A percentile compares a stretch with the other conserved stretches of the same genome.
These are phyloP conservation scores for Illadopsis cleaveri DNA, from an alignment of 2,113 vertebrate species.

Conservation along the genomic window DNA sequence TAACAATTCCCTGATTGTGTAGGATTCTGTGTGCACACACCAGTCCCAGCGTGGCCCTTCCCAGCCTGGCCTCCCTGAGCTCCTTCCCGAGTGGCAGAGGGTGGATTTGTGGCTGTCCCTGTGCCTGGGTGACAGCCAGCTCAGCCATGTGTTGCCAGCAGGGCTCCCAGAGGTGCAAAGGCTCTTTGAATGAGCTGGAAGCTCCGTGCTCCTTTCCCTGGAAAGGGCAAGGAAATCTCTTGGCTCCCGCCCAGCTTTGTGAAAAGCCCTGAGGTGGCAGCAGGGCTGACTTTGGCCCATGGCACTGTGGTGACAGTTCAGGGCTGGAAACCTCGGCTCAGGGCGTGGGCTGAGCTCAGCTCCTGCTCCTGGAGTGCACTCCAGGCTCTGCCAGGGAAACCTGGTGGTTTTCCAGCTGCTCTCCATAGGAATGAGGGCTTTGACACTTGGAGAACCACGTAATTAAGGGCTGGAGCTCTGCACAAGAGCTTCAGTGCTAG, in stretches of 20 bases:
- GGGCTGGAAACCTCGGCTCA: not conserved
- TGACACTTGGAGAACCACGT: conserved; percentile 5
- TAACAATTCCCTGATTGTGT: rapidly evolving
- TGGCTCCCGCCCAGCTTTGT: conserved; percentile 6
- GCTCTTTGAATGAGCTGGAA: not conserved
- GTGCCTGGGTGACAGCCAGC: not conserved
- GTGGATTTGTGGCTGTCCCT: not conserved
- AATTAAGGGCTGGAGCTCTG: not conserved
- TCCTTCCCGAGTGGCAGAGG: not conserved
- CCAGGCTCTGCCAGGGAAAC: conserved; percentile 16
- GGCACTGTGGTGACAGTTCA: conserved; percentile 1
- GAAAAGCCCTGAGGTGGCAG: not conserved
- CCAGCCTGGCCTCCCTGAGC: not conserved
- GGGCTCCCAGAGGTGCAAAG: not conserved
- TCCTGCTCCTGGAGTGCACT: not conserved
- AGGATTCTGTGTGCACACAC: not conserved
- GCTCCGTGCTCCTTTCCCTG: not conserved
- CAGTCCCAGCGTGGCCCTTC: not conserved
- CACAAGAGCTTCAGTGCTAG: not conserved
- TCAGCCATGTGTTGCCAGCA: not conserved
- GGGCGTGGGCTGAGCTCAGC: conserved; percentile 3
- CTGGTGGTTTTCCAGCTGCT: conserved; percentile 32
- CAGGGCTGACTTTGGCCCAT: conserved; percentile 5
- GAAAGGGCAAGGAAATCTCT: not conserved
- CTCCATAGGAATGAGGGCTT: conserved; percentile 41